Evolutionary conservation across 2,888 invertebrate species (phyloP), one percentile per base, ranked within the genome.

Genomic region (Lasiommata megera): DNA sequence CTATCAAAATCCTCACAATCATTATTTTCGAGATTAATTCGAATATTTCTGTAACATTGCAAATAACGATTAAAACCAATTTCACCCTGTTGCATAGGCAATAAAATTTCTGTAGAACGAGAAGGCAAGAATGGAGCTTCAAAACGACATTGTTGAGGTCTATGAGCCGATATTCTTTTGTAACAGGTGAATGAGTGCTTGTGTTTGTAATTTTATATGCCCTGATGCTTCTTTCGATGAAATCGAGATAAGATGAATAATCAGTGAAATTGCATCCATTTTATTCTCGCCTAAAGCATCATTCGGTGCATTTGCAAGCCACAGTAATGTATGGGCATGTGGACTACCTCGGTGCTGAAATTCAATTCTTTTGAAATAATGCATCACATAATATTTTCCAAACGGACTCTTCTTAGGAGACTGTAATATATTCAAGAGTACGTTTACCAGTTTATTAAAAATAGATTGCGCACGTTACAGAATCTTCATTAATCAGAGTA

Each of bases 311-410:
- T 79, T 46, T 41, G 77, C 63, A 9, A 83, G 67, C 82, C 81
- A 84, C 61, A 82, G 5, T 31, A 82, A 67, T 66, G 79, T 76
- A 38, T 82, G 81, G 8, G 78, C 80, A 58, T 75, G 77, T 0
- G 81, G 79, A 60, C 79, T 80, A 62, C 78, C 82, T 55, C 70
- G 62, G 67, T 80, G 74, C 57, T 80, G 78, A 50, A 83, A 82
- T 62, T 82, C 78, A 61, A 80, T 76, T 1, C 76, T 63, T 67
- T 73, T 43, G 64, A 80, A 81, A 40, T 71, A 74, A 72, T 76
- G 66, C 56, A 50, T 65, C 66, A 76, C 72, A 11, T 46, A 63
- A 51, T 75, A 72, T 58, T 72, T 7, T 41, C 71, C 70, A 29
- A 77, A 77, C 5, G 79, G 77, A 69, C n/a, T n/a, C n/a, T n/a